Percentiles rank a stretch among this genome's conserved stretches.
Evolutionary conservation across 2,797 vertebrate species (phyloP).

Genomic region (Catharus ustulatus): DNA sequence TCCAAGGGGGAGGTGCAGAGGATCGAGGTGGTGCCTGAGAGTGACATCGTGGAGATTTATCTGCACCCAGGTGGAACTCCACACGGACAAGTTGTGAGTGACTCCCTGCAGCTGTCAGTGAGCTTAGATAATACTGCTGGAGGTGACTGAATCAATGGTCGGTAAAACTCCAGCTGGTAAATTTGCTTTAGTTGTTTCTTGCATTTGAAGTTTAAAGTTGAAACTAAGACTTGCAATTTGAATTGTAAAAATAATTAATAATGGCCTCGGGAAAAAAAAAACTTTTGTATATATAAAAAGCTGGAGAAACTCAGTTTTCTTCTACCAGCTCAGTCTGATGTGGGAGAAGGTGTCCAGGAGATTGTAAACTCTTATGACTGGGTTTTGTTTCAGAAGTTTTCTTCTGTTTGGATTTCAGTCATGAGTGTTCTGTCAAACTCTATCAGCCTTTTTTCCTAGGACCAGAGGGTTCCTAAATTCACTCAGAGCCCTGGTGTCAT

Average conservation of each 20-base stretch:
- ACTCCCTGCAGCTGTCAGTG: not conserved
- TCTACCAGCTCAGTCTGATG: not conserved
- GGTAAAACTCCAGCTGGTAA: not conserved
- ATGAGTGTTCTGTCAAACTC: not conserved
- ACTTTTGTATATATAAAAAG: accelerated
- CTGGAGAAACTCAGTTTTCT: not conserved
- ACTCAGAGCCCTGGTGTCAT: not conserved
- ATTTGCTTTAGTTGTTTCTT: not conserved
- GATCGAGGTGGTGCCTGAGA: conserved; percentile 92
- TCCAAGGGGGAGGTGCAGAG: conserved; percentile 95
- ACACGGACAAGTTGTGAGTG: conserved; percentile 89
- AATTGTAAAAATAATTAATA: not conserved
- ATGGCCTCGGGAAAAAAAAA: not conserved
- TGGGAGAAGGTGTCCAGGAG: not conserved
- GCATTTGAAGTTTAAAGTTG: not conserved
- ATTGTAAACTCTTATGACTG: not conserved
- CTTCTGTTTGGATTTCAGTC: not conserved
- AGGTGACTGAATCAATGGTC: not conserved
- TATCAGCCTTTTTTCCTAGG: not conserved
- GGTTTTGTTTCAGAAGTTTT: not conserved
- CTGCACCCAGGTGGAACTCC: conserved; percentile 92
- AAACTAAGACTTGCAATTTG: not conserved
- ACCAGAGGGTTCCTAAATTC: not conserved
- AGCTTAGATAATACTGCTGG: not conserved
- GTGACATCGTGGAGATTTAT: conserved; percentile 90